A percentile compares a stretch with the other conserved stretches of the same genome.
Evolutionary conservation across 2,113 vertebrate species (phyloP).

Genomic region (Rhipidura dahli): DNA sequence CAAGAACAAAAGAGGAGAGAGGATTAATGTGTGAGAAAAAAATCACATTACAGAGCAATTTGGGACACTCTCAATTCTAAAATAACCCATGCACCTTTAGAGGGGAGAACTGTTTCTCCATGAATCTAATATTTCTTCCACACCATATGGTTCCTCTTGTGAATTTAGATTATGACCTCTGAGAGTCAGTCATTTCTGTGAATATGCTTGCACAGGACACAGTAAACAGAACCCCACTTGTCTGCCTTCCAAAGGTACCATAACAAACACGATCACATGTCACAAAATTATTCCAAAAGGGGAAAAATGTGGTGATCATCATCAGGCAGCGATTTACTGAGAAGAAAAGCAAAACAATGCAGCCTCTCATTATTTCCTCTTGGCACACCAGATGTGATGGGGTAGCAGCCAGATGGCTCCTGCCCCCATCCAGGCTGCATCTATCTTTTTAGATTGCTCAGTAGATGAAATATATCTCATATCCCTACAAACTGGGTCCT

Average conservation of each 20-base stretch:
- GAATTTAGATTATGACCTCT: not conserved
- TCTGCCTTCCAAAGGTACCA: not conserved
- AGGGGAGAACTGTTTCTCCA: not conserved
- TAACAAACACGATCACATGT: not conserved
- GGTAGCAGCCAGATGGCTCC: conserved; percentile 54
- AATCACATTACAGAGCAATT: not conserved
- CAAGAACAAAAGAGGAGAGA: not conserved
- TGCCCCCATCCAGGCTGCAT: not conserved
- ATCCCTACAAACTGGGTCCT: not conserved
- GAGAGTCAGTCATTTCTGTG: not conserved
- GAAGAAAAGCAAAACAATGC: conserved; percentile 41
- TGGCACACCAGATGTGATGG: conserved; percentile 44
- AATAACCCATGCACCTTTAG: not conserved
- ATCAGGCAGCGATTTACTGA: not conserved
- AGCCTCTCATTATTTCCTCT: conserved; percentile 35
- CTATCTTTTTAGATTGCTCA: not conserved
- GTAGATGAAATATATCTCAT: not conserved
- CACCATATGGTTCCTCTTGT: not conserved
- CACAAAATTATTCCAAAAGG: not conserved
- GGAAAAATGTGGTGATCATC: conserved; percentile 8
- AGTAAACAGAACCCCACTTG: not conserved
- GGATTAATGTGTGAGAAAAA: not conserved
- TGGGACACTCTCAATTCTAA: not conserved
- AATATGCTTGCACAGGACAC: not conserved
- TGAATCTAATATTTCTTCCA: not conserved